A percentile compares a stretch with the other conserved stretches of the same genome.
Conservation (phyloP, 2,888 invertebrate genomes). For the Limnephilus auricula region DNA sequence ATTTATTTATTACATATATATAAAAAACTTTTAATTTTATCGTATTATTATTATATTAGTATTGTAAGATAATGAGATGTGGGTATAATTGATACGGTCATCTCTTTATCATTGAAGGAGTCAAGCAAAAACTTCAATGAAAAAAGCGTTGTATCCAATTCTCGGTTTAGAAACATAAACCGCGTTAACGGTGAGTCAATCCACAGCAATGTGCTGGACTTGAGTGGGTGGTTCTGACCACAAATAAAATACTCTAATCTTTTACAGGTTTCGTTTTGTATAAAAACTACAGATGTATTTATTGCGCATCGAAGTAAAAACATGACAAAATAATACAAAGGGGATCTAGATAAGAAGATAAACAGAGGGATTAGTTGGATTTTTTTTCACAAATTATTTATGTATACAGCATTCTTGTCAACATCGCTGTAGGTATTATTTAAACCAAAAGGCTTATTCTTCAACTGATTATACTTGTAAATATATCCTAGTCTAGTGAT, state of each 20-base stretch:
- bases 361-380: background rate
- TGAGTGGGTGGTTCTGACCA: background rate
- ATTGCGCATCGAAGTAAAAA: background rate
- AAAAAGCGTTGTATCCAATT: slow-evolving; percentile 5
- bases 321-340: background rate
- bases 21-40: background rate
- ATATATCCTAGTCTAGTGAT: background rate
- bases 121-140: background rate
- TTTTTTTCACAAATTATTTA: background rate
- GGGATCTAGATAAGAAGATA: background rate
- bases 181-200: background rate
- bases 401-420: background rate
- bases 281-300: background rate
- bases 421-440: background rate
- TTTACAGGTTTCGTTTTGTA: background rate
- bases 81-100: background rate
- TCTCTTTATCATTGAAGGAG: background rate
- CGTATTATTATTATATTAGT: background rate
- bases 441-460: background rate
- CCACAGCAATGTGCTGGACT: background rate
- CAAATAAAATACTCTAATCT: slow-evolving; percentile 16
- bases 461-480: background rate
- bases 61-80: background rate
- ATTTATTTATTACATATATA: background rate
- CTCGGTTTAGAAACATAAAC: background rate